Conservation (phyloP, 2,797 vertebrate genomes). For the Bufotes viridis region DNA sequence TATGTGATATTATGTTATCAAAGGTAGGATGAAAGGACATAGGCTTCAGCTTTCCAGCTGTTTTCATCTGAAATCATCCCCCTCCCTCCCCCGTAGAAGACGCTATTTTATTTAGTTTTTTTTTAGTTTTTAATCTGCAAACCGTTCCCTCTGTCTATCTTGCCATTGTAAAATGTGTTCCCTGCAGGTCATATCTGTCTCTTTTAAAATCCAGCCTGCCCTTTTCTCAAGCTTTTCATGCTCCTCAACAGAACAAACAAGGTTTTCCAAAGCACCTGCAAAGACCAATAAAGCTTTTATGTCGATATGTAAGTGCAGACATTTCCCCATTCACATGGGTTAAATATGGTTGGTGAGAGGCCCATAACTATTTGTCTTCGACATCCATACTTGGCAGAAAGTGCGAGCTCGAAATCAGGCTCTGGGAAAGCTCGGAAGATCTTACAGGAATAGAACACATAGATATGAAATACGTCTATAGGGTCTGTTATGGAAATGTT, state of each 20-base stretch:
- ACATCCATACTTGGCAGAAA: slow-evolving; percentile 44
- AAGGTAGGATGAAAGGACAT: slow-evolving; percentile 74
- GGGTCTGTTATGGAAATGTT: background rate
- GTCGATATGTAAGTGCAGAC: slow-evolving; percentile 60
- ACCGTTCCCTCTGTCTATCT: slow-evolving; percentile 74
- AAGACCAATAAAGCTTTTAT: slow-evolving; percentile 71
- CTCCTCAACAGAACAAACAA: slow-evolving; percentile 71
- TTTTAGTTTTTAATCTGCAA: slow-evolving; percentile 75
- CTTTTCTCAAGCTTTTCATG: slow-evolving; percentile 67
- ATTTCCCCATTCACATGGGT: slow-evolving; percentile 56
- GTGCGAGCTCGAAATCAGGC: background rate
- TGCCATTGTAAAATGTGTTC: slow-evolving; percentile 72
- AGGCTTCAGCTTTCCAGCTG: slow-evolving; percentile 78
- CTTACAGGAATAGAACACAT: background rate
- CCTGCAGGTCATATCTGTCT: slow-evolving; percentile 73
- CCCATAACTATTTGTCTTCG: slow-evolving; percentile 34
- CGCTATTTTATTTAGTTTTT: slow-evolving; percentile 74
- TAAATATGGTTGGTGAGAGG: slow-evolving; percentile 60
- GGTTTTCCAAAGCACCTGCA: slow-evolving; percentile 69
- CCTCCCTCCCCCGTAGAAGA: slow-evolving; percentile 65
- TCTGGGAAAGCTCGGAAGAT: slow-evolving; percentile 15
- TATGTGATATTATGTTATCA: slow-evolving; percentile 69
- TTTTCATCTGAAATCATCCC: slow-evolving; percentile 68
- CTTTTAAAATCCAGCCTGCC: slow-evolving; percentile 71
- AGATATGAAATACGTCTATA: background rate